Conservation (phyloP, 1,140 invertebrate species). For the Aporrectodea caliginosa region DNA sequence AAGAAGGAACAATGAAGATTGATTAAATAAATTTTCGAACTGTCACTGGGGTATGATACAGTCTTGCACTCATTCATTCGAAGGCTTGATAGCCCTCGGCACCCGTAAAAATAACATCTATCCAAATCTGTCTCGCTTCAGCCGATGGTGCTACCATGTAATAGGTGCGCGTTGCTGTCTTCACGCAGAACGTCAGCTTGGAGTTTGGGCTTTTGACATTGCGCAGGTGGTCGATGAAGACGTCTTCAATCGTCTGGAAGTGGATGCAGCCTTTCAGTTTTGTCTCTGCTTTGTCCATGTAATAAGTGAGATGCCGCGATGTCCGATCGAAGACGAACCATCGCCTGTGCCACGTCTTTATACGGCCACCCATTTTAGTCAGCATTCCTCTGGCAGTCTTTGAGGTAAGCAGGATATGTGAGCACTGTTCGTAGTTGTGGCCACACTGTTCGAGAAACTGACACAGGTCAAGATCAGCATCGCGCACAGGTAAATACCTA, state of each 20-base stretch:
- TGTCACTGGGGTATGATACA: too few species aligned
- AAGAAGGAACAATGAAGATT: too few species aligned
- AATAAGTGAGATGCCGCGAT: slow-evolving; percentile 83
- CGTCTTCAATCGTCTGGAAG: slow-evolving; percentile 95
- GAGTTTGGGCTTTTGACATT: slow-evolving; percentile 78
- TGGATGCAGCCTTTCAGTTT: slow-evolving; percentile 85
- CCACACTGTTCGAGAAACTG: slow-evolving; percentile 89
- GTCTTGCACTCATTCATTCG: too few species aligned
- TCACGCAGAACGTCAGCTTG: slow-evolving; percentile 88
- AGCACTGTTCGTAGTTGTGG: slow-evolving; percentile 85
- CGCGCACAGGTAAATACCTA: slow-evolving; percentile 82
- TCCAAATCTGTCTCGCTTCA: slow-evolving; percentile 95
- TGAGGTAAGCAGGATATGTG: slow-evolving; percentile 75
- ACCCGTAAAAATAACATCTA: slow-evolving; percentile 88
- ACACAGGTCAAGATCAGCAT: slow-evolving; percentile 78
- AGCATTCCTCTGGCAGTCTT: slow-evolving; percentile 80
- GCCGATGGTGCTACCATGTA: slow-evolving; percentile 87
- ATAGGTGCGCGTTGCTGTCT: slow-evolving; percentile 82
- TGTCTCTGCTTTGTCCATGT: slow-evolving; percentile 80
- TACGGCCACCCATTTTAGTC: slow-evolving; percentile 81
- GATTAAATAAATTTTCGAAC: too few species aligned
- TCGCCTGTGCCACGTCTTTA: slow-evolving; percentile 88
- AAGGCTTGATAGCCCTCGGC: slow-evolving; percentile 72
- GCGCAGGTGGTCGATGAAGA: slow-evolving; percentile 89
- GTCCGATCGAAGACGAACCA: slow-evolving; percentile 93